Evolutionary conservation across 2,888 invertebrate species (phyloP).

Genomic region (Epsilonema sp.): DNA sequence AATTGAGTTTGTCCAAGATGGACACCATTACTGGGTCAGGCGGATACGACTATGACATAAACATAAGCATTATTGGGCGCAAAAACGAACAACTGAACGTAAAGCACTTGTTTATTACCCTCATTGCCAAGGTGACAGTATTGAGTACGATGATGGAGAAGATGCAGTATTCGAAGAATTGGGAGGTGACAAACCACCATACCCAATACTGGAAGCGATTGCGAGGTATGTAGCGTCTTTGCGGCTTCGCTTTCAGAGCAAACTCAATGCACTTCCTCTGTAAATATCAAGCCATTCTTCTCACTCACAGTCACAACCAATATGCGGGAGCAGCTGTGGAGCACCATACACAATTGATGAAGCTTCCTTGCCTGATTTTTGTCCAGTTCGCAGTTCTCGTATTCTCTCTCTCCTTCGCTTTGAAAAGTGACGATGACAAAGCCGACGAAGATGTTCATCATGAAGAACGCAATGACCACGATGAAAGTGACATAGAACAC

Average conservation of each 20-base stretch:
- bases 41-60: conserved; percentile 7
- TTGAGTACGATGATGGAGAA: conserved; percentile 90
- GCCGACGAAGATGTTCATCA: conserved; percentile 99
- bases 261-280: conserved; percentile 81
- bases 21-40: conserved; percentile 30
- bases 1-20: conserved; percentile 74
- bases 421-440: conserved; percentile 99
- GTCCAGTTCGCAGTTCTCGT: conserved; percentile 89
- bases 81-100: not conserved
- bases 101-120: too few species aligned
- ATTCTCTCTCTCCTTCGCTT: conserved; percentile 94
- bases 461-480: conserved; percentile 98
- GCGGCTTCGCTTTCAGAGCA: conserved; percentile 43
- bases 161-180: conserved; percentile 84
- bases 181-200: conserved; percentile 98
- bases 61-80: too few species aligned
- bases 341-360: conserved; percentile 42
- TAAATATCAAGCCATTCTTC: too few species aligned
- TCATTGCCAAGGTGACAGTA: conserved; percentile 89
- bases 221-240: conserved; percentile 74
- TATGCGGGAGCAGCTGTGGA: not conserved
- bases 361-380: too few species aligned
- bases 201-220: conserved; percentile 70
- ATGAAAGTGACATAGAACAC: conserved; percentile 95
- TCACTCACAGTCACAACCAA: too few species aligned